A percentile compares a stretch with the other conserved stretches of the same genome.
These are phyloP conservation scores for Chloromyia formosa DNA, from an alignment of 2,888 invertebrate species.

Conservation along the genomic window DNA sequence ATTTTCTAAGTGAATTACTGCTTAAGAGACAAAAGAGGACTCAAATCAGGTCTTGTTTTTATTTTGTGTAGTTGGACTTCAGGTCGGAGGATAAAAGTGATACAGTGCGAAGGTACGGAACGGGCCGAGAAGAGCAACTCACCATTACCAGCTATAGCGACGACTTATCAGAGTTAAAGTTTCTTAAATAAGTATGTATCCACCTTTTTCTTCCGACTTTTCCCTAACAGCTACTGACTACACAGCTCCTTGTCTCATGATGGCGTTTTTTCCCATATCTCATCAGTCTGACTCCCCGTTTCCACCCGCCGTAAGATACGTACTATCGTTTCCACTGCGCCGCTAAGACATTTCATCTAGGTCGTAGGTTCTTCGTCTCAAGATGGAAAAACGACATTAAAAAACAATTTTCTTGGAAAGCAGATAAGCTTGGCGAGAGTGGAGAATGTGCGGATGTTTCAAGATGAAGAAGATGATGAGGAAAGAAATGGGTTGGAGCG, in stretches of 20 bases:
- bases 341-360: constrained; percentile 43
- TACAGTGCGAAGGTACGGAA: not conserved
- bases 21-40: constrained; percentile 16
- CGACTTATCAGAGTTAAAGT: constrained; percentile 8
- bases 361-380: constrained; percentile 21
- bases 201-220: not conserved
- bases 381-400: constrained; percentile 48
- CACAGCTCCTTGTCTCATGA: not conserved
- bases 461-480: not conserved
- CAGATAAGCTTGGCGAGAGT: constrained; percentile 45
- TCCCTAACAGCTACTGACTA: not conserved
- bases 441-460: constrained; percentile 41
- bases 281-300: not conserved
- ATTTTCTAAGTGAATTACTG: constrained; percentile 21
- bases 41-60: not conserved
- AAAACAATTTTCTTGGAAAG: constrained; percentile 48
- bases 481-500: not conserved
- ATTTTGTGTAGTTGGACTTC: not conserved
- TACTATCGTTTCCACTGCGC: not conserved
- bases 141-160: constrained; percentile 28
- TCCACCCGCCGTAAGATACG: not conserved
- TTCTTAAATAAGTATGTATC: constrained; percentile 26
- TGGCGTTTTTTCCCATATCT: not conserved
- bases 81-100: not conserved
- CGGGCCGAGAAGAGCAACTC: constrained; percentile 23